Evolutionary conservation across 2,888 invertebrate species (phyloP).

Genomic region (Mythimna ferrago): DNA sequence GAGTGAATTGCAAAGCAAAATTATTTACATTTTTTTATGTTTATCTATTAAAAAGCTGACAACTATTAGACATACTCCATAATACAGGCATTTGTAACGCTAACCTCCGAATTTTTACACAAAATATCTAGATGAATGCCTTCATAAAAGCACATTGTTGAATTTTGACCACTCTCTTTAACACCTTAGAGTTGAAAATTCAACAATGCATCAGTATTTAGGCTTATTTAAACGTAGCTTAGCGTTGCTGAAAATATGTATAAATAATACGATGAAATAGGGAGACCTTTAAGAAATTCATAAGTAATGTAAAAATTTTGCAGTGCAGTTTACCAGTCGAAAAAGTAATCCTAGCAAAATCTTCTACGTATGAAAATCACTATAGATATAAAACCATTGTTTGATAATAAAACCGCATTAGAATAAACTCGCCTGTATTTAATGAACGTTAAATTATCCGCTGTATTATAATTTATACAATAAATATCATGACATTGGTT

Average conservation of each 20-base stretch:
- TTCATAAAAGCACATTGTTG: not conserved
- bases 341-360: constrained; percentile 20
- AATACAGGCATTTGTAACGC: not conserved
- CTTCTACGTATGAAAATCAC: constrained; percentile 5
- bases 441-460: constrained; percentile 61
- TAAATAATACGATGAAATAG: no score
- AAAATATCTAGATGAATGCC: not conserved
- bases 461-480: constrained; percentile 68
- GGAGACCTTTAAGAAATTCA: no score
- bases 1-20: constrained; percentile 27
- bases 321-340: constrained; percentile 22
- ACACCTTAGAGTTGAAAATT: not conserved
- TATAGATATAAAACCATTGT: constrained; percentile 21
- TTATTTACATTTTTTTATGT: not conserved
- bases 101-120: not conserved
- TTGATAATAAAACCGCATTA: constrained; percentile 36
- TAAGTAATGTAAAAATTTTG: not conserved
- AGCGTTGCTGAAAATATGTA: no score
- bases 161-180: not conserved
- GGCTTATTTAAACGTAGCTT: no score
- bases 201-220: not conserved
- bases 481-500: constrained; percentile 70
- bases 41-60: no score
- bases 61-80: no score
- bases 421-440: constrained; percentile 50